Evolutionary conservation across 2,888 invertebrate species (phyloP), one percentile per base, ranked within the genome.

Genomic region (Rugalucina vietnamica): DNA sequence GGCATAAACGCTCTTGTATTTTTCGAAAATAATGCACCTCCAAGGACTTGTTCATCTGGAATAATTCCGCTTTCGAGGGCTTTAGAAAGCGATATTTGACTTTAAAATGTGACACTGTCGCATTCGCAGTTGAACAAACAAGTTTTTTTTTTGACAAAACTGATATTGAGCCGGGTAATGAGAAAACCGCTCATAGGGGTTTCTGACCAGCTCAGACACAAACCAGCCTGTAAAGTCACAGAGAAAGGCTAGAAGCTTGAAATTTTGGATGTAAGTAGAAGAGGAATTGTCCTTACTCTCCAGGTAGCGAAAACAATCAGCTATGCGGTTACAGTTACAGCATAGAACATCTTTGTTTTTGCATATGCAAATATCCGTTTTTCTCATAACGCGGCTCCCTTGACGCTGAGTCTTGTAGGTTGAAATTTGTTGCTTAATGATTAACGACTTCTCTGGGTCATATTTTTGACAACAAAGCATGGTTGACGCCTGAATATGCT

Each of bases 401-500:
- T 29, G 34, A 34, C 21, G 5, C 21, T 34, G 32, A 18, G 32
- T 18, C 65, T 18, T 65, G 34, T 34, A 24, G 21, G 34, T 65
- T 65, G 29, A 24, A 65, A 54, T 12, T 65, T 65, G 32, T 65
- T 34, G 24, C 32, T 65, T 14, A 34, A 82, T 82, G 82, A 82
- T 82, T 39, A 57, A 82, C 74, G 82, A 39, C 65, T 29, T 74
- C 54, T 49, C 32, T 27, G 54, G 77, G 74, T 69, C 78, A 72
- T 82, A 70, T 74, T 75, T 82, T 60, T 74, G 69, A 0, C 18
- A 54, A 78, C 54, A 54, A 78, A 74, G 69, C 74, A 49, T 37
- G 34, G 24, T 39, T 82, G 82, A 78, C 82, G 74, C 74, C 43
- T 70, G 82, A 34, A 21, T 65, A 65, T 65, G 65, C 65, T 65